Base-by-base conservation (phyloP, 2,113 vertebrate species). In the Mandrillus leucophaeus region DNA sequence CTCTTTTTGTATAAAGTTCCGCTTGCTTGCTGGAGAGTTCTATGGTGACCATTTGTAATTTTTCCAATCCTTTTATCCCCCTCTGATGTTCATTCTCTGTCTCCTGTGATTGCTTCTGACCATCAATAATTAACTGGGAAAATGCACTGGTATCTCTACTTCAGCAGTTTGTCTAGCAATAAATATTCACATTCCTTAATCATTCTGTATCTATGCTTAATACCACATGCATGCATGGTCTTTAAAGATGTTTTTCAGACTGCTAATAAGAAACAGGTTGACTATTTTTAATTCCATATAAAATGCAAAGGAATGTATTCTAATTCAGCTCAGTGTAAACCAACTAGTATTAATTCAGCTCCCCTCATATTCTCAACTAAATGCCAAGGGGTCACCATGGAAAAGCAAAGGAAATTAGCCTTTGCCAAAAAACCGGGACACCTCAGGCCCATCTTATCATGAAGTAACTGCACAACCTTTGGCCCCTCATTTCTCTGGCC, bases 281-380 rank as follows among this genome's bases (percentile, higher is more conserved):
- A 75, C 14, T 75, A 82, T 52, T 93, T 95, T 93, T 78, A 95
- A 94, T 64, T 88, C 45, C n/a, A 35, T 18, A 30, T 73, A 30
- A 86, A 64, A 92, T 50, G 35, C 52, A 48, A 95, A 90, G 38
- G 70, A 38, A 92, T 80, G 90, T 64, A 75, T 85, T 61, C 70
- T 84, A 35, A 87, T 50, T 95, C 48, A 55, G 18, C 84, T 85
- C 27, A 72, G 0, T 48, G n/a, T 57, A 81, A 93, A 94, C 72
- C 66, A 85, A 12, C 20, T 23, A 57, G 25, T 83, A 55, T 82
- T 86, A 93, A 88, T 5, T 85, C 72, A 81, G 30, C 23, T 76
- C 13, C n/a, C 25, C 35, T 85, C 66, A 25, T n/a, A 18, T 11
- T 17, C n/a, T 83, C 75, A 18, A 45, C 32, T 89, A 93, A 94